Percentiles rank a stretch among this genome's conserved stretches.
These are phyloP conservation scores for Agrochola macilenta DNA, from an alignment of 2,888 invertebrate genomes.

Conservation along the genomic window DNA sequence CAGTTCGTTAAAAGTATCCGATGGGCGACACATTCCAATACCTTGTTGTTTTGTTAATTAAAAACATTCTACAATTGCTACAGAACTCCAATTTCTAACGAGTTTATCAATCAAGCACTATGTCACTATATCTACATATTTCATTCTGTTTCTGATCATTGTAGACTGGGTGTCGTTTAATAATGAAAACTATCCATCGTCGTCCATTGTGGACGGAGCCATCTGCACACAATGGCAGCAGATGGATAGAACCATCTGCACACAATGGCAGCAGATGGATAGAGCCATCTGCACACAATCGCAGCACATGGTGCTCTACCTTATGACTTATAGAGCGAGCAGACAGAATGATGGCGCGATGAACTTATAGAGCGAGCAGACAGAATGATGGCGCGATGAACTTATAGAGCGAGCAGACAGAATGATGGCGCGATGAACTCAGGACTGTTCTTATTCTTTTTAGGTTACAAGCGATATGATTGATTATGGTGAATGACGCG, in stretches of 20 bases:
- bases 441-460: neutral
- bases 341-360: too few species aligned
- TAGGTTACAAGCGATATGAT: conserved; percentile 21
- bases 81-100: neutral
- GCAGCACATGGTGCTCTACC: conserved; percentile 4
- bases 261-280: neutral
- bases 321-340: conserved; percentile 22
- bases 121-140: neutral
- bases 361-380: conserved; percentile 11
- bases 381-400: too few species aligned
- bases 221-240: conserved; percentile 29
- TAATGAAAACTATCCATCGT: conserved; percentile 24
- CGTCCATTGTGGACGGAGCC: conserved; percentile 20
- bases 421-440: neutral
- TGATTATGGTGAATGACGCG: conserved; percentile 1
- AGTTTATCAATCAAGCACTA: conserved; percentile 1
- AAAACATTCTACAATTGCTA: neutral
- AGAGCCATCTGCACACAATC: too few species aligned
- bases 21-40: conserved; percentile 7
- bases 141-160: neutral
- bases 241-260: too few species aligned
- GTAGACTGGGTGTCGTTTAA: conserved; percentile 20
- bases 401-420: conserved; percentile 6
- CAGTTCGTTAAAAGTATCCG: conserved; percentile 1
- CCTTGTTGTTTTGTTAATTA: conserved; percentile 15